A percentile compares a stretch with the other conserved stretches of the same genome.
Evolutionary conservation across 2,797 vertebrate genomes (phyloP).

Genomic region (Acanthiza pusilla): DNA sequence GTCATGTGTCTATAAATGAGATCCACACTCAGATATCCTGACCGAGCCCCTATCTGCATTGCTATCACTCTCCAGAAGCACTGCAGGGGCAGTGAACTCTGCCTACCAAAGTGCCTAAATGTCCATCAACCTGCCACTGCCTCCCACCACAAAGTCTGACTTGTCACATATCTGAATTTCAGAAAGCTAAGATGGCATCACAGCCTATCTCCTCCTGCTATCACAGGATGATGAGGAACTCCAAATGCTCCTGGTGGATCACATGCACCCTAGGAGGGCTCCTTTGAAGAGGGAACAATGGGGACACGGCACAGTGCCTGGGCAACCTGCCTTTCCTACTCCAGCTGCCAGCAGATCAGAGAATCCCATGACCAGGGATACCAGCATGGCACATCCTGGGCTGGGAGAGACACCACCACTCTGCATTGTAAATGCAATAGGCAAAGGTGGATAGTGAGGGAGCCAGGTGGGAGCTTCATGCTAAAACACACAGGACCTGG

Average conservation of each 20-base stretch:
- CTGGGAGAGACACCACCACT: not conserved
- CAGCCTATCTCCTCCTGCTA: not conserved
- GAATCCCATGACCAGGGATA: not conserved
- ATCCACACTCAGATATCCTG: not conserved
- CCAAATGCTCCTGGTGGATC: not conserved
- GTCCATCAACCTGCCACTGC: rapidly evolving
- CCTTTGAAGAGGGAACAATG: not conserved
- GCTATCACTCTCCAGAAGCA: not conserved
- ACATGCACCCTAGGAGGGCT: not conserved
- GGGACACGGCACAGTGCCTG: not conserved
- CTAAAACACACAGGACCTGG: not conserved
- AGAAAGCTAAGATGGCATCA: not conserved
- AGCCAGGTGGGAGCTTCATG: not conserved
- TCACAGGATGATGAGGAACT: not conserved
- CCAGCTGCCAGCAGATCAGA: not conserved
- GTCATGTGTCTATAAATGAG: not conserved
- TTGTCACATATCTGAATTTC: not conserved
- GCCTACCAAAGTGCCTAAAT: not conserved
- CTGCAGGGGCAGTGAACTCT: not conserved
- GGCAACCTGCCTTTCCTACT: not conserved
- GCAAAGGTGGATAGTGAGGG: not conserved
- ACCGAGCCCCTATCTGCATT: not conserved
- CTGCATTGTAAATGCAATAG: not conserved
- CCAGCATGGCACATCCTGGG: not conserved
- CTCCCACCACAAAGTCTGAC: not conserved